phyloP scores from a whole-genome alignment of 2,888 invertebrate species.

The Andrena haemorrhoa region DNA sequence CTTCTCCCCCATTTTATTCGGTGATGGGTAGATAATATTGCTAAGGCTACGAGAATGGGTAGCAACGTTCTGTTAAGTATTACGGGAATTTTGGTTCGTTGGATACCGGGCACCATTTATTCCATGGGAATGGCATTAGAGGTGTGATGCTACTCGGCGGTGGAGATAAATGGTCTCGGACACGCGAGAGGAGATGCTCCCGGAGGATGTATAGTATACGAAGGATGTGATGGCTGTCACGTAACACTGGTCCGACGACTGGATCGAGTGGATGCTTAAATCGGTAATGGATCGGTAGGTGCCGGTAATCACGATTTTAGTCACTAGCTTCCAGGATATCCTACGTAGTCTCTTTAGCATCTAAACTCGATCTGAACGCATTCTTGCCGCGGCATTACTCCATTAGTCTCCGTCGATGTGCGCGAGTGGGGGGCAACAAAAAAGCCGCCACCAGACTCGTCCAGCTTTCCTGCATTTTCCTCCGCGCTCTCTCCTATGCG shows the following conservation, averaged over 20 bases:
- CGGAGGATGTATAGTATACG: background rate
- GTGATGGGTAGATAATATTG: too few relatives aligned
- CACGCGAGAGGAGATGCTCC: conserved; percentile 36
- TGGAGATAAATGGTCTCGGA: conserved; percentile 35
- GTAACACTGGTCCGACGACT: conserved; percentile 24
- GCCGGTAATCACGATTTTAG: conserved; percentile 4
- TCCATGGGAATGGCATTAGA: conserved; percentile 15
- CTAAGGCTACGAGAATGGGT: too few relatives aligned
- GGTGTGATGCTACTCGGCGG: conserved; percentile 5
- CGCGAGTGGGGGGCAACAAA: background rate
- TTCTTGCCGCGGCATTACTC: background rate
- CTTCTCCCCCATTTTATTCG: too few relatives aligned
- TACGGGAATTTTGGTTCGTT: background rate
- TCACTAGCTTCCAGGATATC: background rate
- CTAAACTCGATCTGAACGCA: too few relatives aligned
- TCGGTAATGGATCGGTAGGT: conserved; percentile 24
- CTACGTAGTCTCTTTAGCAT: background rate
- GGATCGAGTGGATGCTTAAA: conserved; percentile 8
- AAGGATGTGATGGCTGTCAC: conserved; percentile 48
- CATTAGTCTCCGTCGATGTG: background rate
- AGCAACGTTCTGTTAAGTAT: background rate
- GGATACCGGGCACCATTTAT: background rate
- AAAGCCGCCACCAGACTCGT: background rate
- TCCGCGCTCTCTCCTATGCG: background rate
- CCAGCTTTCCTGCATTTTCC: conserved; percentile 19